Evolutionary conservation across 2,888 invertebrate species (phyloP).

Genomic region (Xestia xanthographa): DNA sequence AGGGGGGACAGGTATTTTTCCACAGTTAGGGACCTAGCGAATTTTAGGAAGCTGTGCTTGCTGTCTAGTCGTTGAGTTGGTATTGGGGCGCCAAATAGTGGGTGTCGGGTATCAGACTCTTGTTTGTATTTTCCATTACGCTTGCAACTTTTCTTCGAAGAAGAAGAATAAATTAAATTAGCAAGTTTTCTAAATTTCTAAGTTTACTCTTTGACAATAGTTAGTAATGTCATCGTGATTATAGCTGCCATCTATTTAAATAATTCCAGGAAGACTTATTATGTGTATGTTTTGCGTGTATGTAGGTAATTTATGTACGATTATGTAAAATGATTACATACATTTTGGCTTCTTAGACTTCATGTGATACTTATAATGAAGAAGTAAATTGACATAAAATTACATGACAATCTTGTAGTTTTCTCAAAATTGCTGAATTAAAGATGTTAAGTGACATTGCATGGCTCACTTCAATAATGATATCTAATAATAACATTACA

Average conservation of each 20-base stretch:
- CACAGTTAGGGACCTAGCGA: neutral
- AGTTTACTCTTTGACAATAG: neutral
- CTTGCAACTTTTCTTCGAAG: neutral
- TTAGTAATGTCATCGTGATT: neutral
- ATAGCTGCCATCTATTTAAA: neutral
- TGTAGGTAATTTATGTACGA: neutral
- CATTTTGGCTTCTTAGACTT: neutral
- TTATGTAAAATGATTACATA: slow-evolving; percentile 9
- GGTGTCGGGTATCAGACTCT: neutral
- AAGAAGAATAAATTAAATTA: neutral
- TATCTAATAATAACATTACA: neutral
- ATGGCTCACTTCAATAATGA: slow-evolving; percentile 25
- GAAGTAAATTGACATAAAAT: slow-evolving; percentile 28
- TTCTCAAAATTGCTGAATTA: slow-evolving; percentile 27
- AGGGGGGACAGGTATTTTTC: neutral
- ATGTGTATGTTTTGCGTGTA: neutral
- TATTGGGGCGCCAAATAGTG: neutral
- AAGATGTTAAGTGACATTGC: slow-evolving; percentile 16
- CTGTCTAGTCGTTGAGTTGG: neutral
- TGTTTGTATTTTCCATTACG: neutral
- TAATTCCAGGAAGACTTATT: neutral
- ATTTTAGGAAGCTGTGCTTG: neutral
- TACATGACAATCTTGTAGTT: slow-evolving; percentile 23
- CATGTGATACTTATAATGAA: neutral
- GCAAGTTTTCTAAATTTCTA: neutral